phyloP scores from a whole-genome alignment of 2,113 vertebrate species.

The Bufo gargarizans region DNA sequence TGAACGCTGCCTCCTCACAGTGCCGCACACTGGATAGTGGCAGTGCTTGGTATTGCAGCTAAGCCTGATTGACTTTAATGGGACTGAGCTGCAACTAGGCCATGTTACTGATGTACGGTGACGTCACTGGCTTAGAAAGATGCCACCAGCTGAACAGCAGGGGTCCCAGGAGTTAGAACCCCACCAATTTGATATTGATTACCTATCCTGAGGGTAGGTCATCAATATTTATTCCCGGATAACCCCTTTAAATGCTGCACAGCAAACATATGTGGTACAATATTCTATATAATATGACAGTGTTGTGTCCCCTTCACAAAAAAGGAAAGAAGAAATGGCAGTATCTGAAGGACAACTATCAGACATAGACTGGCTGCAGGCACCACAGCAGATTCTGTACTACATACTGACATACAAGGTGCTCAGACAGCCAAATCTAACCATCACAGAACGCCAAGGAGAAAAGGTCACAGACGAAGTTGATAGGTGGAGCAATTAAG shows the following conservation, averaged over 20 bases:
- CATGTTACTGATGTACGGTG: no score
- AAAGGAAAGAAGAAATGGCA: background rate
- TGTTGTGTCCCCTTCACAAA: background rate
- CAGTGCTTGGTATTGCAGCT: no score
- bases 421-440: background rate
- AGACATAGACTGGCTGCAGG: background rate
- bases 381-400: background rate
- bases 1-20: no score
- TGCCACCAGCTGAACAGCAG: no score
- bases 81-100: no score
- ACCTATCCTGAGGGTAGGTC: no score
- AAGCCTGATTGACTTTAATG: no score
- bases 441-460: background rate
- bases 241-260: background rate
- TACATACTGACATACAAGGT: background rate
- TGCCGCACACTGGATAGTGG: no score
- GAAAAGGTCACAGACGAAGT: background rate
- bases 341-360: background rate
- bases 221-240: no score
- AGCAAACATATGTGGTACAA: background rate
- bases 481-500: background rate
- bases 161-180: no score
- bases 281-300: background rate
- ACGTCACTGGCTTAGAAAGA: no score
- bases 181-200: no score